phyloP scores from a whole-genome alignment of 2,797 vertebrate species.

The Pitangus sulphuratus region DNA sequence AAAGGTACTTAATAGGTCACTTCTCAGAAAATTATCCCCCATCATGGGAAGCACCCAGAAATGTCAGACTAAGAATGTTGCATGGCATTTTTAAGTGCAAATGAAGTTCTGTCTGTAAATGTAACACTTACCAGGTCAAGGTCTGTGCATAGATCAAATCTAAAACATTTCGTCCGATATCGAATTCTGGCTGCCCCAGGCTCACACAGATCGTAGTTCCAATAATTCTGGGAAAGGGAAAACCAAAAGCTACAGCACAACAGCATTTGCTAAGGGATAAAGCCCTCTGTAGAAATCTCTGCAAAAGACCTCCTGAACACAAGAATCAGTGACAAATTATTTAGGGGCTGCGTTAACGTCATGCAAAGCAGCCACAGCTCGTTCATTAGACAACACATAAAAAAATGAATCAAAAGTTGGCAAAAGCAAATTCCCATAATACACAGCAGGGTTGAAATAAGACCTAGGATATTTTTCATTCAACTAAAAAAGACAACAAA shows the following conservation, averaged over 20 bases:
- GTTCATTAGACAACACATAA: background rate
- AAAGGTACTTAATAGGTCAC: background rate
- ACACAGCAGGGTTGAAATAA: background rate
- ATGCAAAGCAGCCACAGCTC: background rate
- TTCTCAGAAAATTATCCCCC: background rate
- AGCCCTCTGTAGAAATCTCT: background rate
- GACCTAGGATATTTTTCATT: background rate
- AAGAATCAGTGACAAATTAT: background rate
- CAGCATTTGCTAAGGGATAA: background rate
- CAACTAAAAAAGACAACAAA: background rate
- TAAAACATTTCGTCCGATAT: constrained; percentile 92
- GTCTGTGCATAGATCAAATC: constrained; percentile 94
- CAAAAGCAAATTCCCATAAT: background rate
- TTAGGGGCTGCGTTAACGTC: background rate
- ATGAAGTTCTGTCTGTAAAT: background rate
- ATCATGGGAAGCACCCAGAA: background rate
- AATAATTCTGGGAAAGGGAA: constrained; percentile 77
- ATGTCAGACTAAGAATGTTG: background rate
- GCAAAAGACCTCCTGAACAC: background rate
- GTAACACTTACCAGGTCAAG: constrained; percentile 86
- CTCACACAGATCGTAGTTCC: constrained; percentile 77
- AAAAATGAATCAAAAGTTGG: background rate
- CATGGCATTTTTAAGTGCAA: background rate
- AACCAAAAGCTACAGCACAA: background rate
- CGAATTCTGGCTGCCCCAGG: constrained; percentile 89